These are phyloP conservation scores for Pollachius pollachius DNA, from an alignment of 2,113 vertebrate species.

Conservation along the genomic window DNA sequence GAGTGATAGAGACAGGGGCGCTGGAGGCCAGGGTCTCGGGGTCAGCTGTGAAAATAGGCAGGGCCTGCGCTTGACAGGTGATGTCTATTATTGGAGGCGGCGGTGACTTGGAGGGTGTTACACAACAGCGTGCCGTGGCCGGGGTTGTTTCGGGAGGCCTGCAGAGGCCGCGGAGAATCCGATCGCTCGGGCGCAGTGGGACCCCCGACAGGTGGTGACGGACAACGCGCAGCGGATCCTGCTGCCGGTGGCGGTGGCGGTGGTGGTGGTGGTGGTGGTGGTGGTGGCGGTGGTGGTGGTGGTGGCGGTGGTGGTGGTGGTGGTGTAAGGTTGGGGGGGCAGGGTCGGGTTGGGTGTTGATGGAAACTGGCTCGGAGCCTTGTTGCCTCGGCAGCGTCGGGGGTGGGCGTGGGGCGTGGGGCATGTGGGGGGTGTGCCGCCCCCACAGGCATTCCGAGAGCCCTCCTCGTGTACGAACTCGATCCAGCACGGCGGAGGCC, in stretches of 20 bases:
- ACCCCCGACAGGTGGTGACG: conserved; percentile 62
- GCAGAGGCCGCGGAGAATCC: conserved; percentile 51
- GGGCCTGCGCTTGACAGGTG: conserved; percentile 72
- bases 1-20: no score
- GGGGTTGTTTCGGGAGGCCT: conserved; percentile 57
- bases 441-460: conserved; percentile 14
- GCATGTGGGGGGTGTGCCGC: no score
- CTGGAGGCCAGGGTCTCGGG: not conserved
- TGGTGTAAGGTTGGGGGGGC: conserved; percentile 2
- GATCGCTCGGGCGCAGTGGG: conserved; percentile 63
- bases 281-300: conserved; percentile 13
- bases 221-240: conserved; percentile 49
- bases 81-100: conserved; percentile 59
- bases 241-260: no score
- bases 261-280: no score
- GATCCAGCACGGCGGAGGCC: conserved; percentile 34
- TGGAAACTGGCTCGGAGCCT: not conserved
- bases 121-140: conserved; percentile 58
- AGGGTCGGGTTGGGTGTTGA: not conserved
- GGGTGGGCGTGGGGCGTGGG: no score
- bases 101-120: conserved; percentile 63
- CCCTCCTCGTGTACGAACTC: conserved; percentile 25
- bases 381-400: no score
- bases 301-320: conserved; percentile 2
- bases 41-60: conserved; percentile 41